Evolutionary conservation across 2,888 invertebrate species (phyloP).

Genomic region (Meloe dianella): DNA sequence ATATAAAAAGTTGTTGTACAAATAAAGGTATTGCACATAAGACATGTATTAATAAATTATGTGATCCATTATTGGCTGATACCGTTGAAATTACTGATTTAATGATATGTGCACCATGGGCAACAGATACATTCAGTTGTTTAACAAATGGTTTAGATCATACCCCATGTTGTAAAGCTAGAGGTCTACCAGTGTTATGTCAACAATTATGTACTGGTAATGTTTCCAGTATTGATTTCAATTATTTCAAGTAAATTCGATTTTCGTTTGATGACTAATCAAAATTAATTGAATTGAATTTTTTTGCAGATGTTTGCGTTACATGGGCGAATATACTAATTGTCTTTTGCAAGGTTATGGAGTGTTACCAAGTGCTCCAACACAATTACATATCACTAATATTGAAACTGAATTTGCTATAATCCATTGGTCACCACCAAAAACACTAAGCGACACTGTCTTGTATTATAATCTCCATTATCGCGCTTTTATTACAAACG

Average conservation of each 20-base stretch:
- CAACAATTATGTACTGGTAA: conserved; percentile 81
- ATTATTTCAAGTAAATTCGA: conserved; percentile 79
- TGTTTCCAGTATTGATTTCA: conserved; percentile 78
- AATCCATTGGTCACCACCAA: conserved; percentile 78
- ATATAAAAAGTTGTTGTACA: conserved; percentile 74
- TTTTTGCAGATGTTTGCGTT: conserved; percentile 73
- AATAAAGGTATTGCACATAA: conserved; percentile 75
- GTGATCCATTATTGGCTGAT: conserved; percentile 70
- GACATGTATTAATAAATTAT: conserved; percentile 78
- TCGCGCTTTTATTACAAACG: conserved; percentile 44
- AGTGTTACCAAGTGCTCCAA: conserved; percentile 77
- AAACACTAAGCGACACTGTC: conserved; percentile 74
- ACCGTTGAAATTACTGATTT: conserved; percentile 73
- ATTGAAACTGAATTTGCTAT: conserved; percentile 79
- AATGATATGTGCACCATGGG: conserved; percentile 91
- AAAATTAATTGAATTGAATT: no score
- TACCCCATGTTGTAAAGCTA: conserved; percentile 76
- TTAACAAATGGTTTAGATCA: conserved; percentile 82
- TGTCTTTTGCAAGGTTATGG: conserved; percentile 86
- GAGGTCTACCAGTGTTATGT: conserved; percentile 78
- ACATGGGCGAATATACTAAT: conserved; percentile 81
- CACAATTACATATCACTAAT: conserved; percentile 72
- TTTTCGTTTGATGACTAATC: not conserved
- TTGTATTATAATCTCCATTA: conserved; percentile 60
- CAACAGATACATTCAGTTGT: conserved; percentile 79